Evolutionary conservation across 1,140 invertebrate species (phyloP).

Genomic region (Asobara japonica): DNA sequence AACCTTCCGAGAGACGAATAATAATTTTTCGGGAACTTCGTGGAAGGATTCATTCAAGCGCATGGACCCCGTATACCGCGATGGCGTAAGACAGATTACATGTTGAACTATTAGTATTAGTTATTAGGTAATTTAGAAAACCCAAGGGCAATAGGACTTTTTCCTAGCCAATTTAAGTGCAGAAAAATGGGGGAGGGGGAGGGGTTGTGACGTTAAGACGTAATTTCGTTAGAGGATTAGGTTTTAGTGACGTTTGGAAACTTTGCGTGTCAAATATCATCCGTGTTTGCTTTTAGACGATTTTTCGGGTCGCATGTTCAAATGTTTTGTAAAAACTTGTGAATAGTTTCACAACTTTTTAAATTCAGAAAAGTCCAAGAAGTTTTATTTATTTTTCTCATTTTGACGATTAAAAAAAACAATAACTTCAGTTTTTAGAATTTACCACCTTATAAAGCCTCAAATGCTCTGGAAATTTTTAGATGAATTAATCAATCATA

Average conservation of each 20-base stretch:
- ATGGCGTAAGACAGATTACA: constrained; percentile 62
- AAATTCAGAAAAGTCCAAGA: too few relatives aligned
- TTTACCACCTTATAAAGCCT: too few relatives aligned
- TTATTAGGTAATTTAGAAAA: neutral
- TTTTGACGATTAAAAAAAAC: too few relatives aligned
- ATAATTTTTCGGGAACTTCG: constrained; percentile 43
- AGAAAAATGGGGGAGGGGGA: neutral
- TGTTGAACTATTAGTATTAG: neutral
- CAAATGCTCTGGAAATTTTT: too few relatives aligned
- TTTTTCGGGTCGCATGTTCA: neutral
- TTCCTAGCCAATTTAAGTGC: neutral
- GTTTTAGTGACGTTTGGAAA: constrained; percentile 21
- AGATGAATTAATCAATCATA: too few relatives aligned
- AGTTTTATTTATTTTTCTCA: too few relatives aligned
- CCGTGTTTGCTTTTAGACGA: too few relatives aligned
- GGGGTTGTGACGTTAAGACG: neutral
- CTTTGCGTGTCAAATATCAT: too few relatives aligned
- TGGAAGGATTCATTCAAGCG: constrained; percentile 61
- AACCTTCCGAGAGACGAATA: neutral
- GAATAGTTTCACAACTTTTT: too few relatives aligned
- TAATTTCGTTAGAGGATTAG: constrained; percentile 16
- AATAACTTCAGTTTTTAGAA: too few relatives aligned
- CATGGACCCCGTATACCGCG: constrained; percentile 74
- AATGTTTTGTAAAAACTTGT: neutral
- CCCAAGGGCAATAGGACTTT: neutral